Percentiles rank a stretch among this genome's conserved stretches.
Evolutionary conservation across 2,888 invertebrate species (phyloP).

Genomic region (Phortica okadai): DNA sequence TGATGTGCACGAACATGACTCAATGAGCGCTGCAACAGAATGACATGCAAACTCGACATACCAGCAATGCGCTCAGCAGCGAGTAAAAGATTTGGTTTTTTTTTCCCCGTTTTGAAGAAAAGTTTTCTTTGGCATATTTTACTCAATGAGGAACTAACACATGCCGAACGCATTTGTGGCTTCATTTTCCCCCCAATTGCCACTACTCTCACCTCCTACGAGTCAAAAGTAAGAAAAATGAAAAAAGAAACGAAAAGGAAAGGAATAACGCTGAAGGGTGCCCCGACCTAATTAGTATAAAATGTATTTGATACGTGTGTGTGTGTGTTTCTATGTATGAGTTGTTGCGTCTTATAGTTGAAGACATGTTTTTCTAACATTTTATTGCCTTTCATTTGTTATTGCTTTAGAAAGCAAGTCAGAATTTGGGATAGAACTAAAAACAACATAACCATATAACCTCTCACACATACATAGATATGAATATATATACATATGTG

Average conservation of each 20-base stretch:
- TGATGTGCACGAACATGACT: too few species aligned
- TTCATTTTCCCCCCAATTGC: neutral
- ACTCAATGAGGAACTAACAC: neutral
- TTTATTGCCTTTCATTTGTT: neutral
- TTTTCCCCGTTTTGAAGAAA: too few species aligned
- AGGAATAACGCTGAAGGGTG: neutral
- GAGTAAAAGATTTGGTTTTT: neutral
- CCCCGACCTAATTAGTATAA: conserved; percentile 55
- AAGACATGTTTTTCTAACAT: conserved; percentile 32
- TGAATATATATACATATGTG: neutral
- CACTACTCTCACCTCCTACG: neutral
- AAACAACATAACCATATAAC: neutral
- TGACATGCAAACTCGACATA: too few species aligned
- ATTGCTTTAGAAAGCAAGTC: neutral
- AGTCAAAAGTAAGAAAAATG: too few species aligned
- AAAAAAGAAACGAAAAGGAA: neutral
- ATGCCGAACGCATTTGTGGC: conserved; percentile 24
- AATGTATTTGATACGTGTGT: neutral
- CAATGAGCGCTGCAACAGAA: too few species aligned
- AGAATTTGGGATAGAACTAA: neutral
- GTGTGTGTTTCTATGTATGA: neutral
- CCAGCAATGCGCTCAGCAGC: neutral
- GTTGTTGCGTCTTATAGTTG: conserved; percentile 27
- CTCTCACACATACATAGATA: neutral
- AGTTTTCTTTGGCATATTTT: neutral